Base-by-base conservation (phyloP, 2,888 invertebrate species). In the Pocota personata region DNA sequence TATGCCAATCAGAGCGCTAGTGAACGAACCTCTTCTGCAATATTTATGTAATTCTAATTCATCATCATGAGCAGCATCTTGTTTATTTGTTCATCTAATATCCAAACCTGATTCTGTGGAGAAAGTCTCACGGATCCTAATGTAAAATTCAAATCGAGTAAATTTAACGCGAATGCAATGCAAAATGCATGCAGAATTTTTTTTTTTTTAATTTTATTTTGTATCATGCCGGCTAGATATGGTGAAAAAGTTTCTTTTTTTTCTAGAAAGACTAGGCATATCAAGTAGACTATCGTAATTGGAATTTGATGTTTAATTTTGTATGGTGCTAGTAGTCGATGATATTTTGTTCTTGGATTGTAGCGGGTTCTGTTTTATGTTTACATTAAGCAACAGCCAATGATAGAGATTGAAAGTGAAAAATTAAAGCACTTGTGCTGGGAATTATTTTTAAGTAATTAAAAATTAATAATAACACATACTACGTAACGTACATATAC, bases 71-170 rank as follows among this genome's bases (percentile, higher is more conserved):
- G 10, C 1, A 10, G 16, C 24, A 10, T 32, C 2, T 35, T 7
- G 8, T 43, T 66, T 19, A 32, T 48, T 60, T 27, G 12, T 37
- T 3, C 27, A 21, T 37, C 62, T 62, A 57, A 77, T 71, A 52
- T 40, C 10, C 52, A 60, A 82, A 78, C 78, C 57, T 72, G 64
- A 76, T 50, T 77, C 40, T 58, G 6, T 1, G 19, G 82, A 72
- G 82, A 82, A 82, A 82, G 82, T 66, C 27, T 8, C 27, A 35
- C 16, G 37, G 7, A 19, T 69, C 16, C 40, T 19, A 48, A 37
- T 12, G 35, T 21, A n/a, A 64, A 43, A 24, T 58, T 77, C 14
- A 35, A 60, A 43, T 40, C 12, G 12, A 30, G 40, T 69, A 7
- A 52, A 43, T 52, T 52, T 24, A 50, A 52, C 57, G 58, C 69